Evolutionary conservation across 2,888 invertebrate species (phyloP).

Genomic region (Tribolium freemani): DNA sequence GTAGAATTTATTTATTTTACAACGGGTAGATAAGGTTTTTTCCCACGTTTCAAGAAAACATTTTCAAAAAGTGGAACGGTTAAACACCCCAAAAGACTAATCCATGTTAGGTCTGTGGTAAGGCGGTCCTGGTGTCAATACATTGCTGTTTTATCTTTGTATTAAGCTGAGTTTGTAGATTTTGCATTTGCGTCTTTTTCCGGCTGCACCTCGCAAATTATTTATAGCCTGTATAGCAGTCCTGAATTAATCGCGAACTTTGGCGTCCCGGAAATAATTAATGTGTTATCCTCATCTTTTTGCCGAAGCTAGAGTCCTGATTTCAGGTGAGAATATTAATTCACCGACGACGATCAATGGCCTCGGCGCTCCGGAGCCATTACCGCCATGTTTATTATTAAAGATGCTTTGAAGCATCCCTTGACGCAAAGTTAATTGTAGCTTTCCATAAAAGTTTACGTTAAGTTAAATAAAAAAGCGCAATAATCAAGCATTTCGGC

Average conservation of each 20-base stretch:
- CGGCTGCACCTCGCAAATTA: not conserved
- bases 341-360: constrained; percentile 13
- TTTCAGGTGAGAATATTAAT: constrained; percentile 24
- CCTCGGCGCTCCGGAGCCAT: constrained; percentile 3
- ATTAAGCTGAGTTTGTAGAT: not conserved
- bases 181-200: not conserved
- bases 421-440: constrained; percentile 32
- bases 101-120: too few relatives aligned
- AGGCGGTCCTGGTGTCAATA: too few relatives aligned
- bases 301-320: not conserved
- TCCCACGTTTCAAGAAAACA: too few relatives aligned
- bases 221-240: not conserved
- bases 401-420: constrained; percentile 11
- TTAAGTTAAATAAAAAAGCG: constrained; percentile 32
- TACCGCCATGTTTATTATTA: constrained; percentile 32
- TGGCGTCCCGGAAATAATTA: not conserved
- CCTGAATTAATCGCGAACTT: not conserved
- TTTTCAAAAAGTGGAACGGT: too few relatives aligned
- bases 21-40: too few relatives aligned
- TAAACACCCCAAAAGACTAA: too few relatives aligned
- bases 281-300: constrained; percentile 5
- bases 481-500: constrained; percentile 17
- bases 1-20: too few relatives aligned
- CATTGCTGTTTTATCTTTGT: too few relatives aligned
- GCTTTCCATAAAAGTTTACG: constrained; percentile 30